phyloP scores from a whole-genome alignment of 2,888 invertebrate genomes.

The Lagria hirta region DNA sequence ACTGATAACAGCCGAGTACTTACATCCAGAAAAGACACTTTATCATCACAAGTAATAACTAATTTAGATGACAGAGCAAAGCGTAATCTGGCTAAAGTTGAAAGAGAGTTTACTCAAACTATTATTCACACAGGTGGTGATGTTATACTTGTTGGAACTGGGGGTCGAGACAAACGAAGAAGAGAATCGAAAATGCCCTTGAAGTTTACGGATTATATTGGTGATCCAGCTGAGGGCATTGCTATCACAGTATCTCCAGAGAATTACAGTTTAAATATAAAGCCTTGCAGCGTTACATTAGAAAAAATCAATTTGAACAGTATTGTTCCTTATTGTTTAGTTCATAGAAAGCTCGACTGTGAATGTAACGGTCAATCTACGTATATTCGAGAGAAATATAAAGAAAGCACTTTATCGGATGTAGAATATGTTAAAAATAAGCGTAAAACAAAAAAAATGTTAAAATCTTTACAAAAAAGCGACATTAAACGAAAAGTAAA shows the following conservation, averaged over 20 bases:
- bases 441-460: too few relatives aligned
- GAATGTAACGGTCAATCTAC: constrained; percentile 61
- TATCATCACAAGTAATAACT: constrained; percentile 46
- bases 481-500: too few relatives aligned
- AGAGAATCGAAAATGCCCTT: constrained; percentile 63
- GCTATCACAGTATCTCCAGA: constrained; percentile 15
- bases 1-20: constrained; percentile 2
- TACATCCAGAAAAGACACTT: constrained; percentile 29
- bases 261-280: too few relatives aligned
- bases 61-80: constrained; percentile 57
- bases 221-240: constrained; percentile 31
- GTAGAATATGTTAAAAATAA: too few relatives aligned
- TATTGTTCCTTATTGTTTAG: constrained; percentile 66
- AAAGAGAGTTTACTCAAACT: constrained; percentile 73
- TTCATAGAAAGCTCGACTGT: constrained; percentile 67
- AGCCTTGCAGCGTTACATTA: constrained; percentile 30
- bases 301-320: constrained; percentile 38
- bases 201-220: constrained; percentile 62
- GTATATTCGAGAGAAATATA: constrained; percentile 2
- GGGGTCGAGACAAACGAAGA: constrained; percentile 56
- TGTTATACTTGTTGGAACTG: constrained; percentile 63
- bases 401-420: not conserved
- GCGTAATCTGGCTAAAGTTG: constrained; percentile 63
- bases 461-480: too few relatives aligned
- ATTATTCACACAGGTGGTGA: constrained; percentile 66